A percentile compares a stretch with the other conserved stretches of the same genome.
Conservation (phyloP, 2,113 vertebrate species). For the Emydocephalus ijimae region DNA sequence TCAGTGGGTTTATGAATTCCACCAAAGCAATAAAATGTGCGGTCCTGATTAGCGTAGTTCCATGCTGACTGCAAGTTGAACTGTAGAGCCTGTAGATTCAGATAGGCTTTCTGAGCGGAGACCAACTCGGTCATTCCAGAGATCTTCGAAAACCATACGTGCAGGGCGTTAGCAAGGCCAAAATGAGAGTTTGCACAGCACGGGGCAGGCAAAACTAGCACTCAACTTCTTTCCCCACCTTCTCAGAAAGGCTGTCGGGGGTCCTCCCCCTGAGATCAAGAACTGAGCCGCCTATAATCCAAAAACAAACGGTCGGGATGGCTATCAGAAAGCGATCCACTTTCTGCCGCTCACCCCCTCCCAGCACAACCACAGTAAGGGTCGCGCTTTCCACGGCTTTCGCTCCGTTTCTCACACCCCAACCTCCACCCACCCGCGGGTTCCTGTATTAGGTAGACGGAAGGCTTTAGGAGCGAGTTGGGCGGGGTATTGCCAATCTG, state of each 20-base stretch:
- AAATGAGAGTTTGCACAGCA: background rate
- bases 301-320: background rate
- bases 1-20: background rate
- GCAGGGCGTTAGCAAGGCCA: background rate
- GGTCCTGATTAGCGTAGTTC: background rate
- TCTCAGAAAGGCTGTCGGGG: background rate
- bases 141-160: background rate
- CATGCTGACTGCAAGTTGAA: background rate
- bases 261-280: background rate
- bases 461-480: background rate
- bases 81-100: background rate
- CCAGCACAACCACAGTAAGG: background rate
- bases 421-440: background rate
- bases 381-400: background rate
- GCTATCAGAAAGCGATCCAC: too few species aligned
- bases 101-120: background rate
- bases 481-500: background rate
- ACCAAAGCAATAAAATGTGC: background rate
- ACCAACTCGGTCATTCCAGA: background rate
- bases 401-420: background rate
- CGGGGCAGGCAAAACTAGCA: background rate
- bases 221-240: background rate
- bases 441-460: background rate
- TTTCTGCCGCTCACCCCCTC: background rate
- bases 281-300: background rate